Percentiles rank a stretch among this genome's conserved stretches.
Conservation (phyloP, 1,140 invertebrate genomes). For the Neelides sp. region DNA sequence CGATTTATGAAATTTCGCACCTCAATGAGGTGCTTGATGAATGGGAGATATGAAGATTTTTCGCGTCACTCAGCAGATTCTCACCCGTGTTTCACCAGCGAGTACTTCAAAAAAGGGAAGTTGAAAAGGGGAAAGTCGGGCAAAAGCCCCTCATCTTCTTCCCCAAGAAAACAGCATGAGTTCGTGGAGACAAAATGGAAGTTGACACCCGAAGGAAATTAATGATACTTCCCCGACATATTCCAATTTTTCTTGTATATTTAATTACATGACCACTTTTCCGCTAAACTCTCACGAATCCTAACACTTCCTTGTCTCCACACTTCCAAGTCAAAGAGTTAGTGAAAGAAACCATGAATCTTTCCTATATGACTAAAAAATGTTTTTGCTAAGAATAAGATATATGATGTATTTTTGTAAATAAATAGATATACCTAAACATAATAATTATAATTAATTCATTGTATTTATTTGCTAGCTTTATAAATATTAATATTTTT, state of each 20-base stretch:
- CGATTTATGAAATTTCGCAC: constrained; percentile 6
- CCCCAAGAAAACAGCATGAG: constrained; percentile 7
- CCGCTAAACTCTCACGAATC: too few relatives aligned
- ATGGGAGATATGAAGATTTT: constrained; percentile 10
- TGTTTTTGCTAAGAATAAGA: too few relatives aligned
- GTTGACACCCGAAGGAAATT: constrained; percentile 26
- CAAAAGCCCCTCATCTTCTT: background rate
- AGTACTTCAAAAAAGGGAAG: background rate
- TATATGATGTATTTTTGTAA: too few relatives aligned
- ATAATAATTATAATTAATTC: too few relatives aligned
- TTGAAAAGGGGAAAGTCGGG: background rate
- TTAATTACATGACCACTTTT: constrained; percentile 23
- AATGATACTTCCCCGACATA: constrained; percentile 19
- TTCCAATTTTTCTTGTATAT: constrained; percentile 25
- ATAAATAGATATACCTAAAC: too few relatives aligned
- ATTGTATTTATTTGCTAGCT: too few relatives aligned
- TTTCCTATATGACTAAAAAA: too few relatives aligned
- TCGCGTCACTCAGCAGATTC: background rate
- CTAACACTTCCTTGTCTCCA: too few relatives aligned
- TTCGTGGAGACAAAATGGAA: constrained; percentile 16
- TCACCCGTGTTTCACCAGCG: background rate
- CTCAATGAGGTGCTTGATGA: constrained; percentile 6
- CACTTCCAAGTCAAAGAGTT: too few relatives aligned
- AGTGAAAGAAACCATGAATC: too few relatives aligned
- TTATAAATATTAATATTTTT: too few relatives aligned